phyloP scores from a whole-genome alignment of 2,797 vertebrate genomes.

The Melanotaenia pygmaea region DNA sequence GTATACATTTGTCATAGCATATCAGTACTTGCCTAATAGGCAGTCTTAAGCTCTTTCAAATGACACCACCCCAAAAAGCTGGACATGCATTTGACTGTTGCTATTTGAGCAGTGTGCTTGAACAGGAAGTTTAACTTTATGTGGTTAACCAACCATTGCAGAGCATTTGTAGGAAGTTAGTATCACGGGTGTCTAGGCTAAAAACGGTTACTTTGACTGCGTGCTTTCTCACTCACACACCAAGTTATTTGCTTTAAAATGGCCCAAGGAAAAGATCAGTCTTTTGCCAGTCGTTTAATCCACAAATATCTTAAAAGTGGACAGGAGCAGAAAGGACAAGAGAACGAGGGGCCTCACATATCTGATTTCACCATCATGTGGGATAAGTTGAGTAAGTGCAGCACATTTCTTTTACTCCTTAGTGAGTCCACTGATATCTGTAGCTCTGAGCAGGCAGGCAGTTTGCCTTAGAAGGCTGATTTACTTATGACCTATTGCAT shows the following conservation, averaged over 20 bases:
- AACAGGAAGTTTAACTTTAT: slow-evolving; percentile 83
- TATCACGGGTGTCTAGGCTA: slow-evolving; percentile 59
- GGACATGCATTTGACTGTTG: slow-evolving; percentile 25
- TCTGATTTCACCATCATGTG: slow-evolving; percentile 88
- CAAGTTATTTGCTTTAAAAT: slow-evolving; percentile 73
- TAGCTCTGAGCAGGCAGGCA: slow-evolving; percentile 1
- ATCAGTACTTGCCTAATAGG: slow-evolving; percentile 2
- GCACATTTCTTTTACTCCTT: slow-evolving; percentile 31
- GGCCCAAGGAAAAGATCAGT: slow-evolving; percentile 88
- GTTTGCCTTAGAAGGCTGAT: slow-evolving; percentile 9
- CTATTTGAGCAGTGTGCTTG: slow-evolving; percentile 39
- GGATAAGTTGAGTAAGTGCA: slow-evolving; percentile 93
- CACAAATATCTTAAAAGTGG: slow-evolving; percentile 86
- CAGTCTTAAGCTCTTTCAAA: slow-evolving; percentile 6
- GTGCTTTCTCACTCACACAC: slow-evolving; percentile 22
- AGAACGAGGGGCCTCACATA: slow-evolving; percentile 84
- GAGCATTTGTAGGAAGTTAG: slow-evolving; percentile 89
- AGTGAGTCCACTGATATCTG: slow-evolving; percentile 14
- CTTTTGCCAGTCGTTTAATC: slow-evolving; percentile 91
- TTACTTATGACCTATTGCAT: background rate
- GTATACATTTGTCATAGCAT: slow-evolving; percentile 3
- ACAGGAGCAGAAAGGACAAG: slow-evolving; percentile 86
- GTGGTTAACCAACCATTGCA: slow-evolving; percentile 79
- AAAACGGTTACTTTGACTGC: slow-evolving; percentile 58
- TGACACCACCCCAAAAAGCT: slow-evolving; percentile 12